Evolutionary conservation across 1,140 invertebrate genomes (phyloP).

Genomic region (Paramacrobiotus metropolitanus): DNA sequence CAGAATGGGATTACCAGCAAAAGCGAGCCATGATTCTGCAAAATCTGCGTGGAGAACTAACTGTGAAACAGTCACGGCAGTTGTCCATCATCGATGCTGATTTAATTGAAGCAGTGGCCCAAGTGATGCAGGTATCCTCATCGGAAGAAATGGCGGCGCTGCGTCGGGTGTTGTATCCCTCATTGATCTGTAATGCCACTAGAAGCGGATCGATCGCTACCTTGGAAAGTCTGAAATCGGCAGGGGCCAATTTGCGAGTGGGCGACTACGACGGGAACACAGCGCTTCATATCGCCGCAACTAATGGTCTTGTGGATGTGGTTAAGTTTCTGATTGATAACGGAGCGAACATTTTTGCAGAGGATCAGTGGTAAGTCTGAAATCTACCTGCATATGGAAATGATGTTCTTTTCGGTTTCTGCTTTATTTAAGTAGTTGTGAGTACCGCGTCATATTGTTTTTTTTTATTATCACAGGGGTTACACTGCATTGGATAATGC

Average conservation of each 20-base stretch:
- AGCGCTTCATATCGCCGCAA: constrained; percentile 51
- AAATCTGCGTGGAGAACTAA: constrained; percentile 45
- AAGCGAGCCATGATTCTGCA: constrained; percentile 57
- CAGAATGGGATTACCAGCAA: constrained; percentile 41
- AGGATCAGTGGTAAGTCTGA: constrained; percentile 27
- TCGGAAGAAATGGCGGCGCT: constrained; percentile 41
- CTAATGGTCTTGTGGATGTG: constrained; percentile 38
- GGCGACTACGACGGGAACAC: constrained; percentile 52
- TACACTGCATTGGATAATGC: constrained; percentile 1
- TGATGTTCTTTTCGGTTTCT: background rate
- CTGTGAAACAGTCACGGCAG: constrained; percentile 15
- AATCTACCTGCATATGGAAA: constrained; percentile 2
- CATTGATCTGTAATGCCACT: constrained; percentile 47
- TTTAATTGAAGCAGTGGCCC: constrained; percentile 38
- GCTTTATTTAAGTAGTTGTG: too few relatives aligned
- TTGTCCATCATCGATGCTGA: constrained; percentile 29
- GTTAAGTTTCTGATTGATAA: constrained; percentile 48
- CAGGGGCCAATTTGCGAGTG: constrained; percentile 15
- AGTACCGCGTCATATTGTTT: too few relatives aligned
- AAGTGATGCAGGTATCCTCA: constrained; percentile 37
- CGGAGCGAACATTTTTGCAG: constrained; percentile 58
- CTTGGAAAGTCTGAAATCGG: constrained; percentile 24
- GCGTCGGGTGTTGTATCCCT: constrained; percentile 45
- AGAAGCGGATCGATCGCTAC: constrained; percentile 32
- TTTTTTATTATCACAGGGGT: constrained; percentile 8